Conservation (phyloP, 2,888 invertebrate genomes). For the Drosophila mayaguana region DNA sequence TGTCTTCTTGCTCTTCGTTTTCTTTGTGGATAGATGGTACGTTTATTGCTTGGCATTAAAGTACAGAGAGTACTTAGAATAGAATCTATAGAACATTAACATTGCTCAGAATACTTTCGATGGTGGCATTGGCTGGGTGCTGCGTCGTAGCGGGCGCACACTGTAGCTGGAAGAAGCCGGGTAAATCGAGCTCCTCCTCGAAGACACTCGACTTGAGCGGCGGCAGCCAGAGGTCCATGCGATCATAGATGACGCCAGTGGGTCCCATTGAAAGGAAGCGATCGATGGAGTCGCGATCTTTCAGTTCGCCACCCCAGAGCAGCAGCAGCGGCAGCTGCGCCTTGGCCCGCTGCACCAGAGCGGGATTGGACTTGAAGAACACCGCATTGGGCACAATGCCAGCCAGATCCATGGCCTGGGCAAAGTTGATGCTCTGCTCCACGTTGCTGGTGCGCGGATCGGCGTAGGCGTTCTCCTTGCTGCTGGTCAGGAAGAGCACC, state of each 20-base stretch:
- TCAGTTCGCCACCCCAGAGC: slow-evolving; percentile 98
- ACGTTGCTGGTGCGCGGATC: slow-evolving; percentile 94
- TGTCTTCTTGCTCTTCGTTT: not conserved
- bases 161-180: slow-evolving; percentile 79
- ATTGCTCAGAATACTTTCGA: slow-evolving; percentile 78
- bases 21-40: slow-evolving; percentile 1
- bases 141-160: slow-evolving; percentile 53
- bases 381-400: slow-evolving; percentile 97
- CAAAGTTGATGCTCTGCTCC: slow-evolving; percentile 92
- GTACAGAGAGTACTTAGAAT: slow-evolving; percentile 7
- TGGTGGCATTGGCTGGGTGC: slow-evolving; percentile 61
- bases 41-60: slow-evolving; percentile 58
- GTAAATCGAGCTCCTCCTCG: slow-evolving; percentile 71
- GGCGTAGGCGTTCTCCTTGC: slow-evolving; percentile 86
- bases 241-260: slow-evolving; percentile 98
- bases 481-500: slow-evolving; percentile 93
- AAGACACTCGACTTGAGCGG: slow-evolving; percentile 69
- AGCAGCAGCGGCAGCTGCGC: slow-evolving; percentile 93
- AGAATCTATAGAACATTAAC: slow-evolving; percentile 65
- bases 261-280: slow-evolving; percentile 94
- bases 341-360: slow-evolving; percentile 89
- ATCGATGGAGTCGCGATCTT: slow-evolving; percentile 92
- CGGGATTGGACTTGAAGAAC: slow-evolving; percentile 92
- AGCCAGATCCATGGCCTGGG: slow-evolving; percentile 91
- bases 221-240: slow-evolving; percentile 87